Evolutionary conservation across 2,113 vertebrate species (phyloP), one percentile per base, ranked within the genome.

Genomic region (Stigmatopora nigra): DNA sequence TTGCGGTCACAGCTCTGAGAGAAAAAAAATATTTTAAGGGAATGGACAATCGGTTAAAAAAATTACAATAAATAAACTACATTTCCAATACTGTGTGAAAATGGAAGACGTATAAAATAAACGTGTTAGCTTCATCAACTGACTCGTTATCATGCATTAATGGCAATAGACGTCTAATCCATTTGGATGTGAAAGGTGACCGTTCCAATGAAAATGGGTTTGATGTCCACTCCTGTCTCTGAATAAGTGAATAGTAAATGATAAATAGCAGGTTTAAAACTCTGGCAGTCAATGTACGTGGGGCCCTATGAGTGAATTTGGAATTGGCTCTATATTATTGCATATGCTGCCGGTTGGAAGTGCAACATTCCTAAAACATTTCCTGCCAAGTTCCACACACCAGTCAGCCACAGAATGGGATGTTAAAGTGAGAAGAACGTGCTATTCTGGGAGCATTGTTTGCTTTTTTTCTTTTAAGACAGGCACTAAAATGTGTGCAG

Each of bases 351-450:
- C 67, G 59, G 70, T 73, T 77, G 66, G 77, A 87, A 81, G 84
- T 84, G 84, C 75, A 80, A 80, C 78, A 86, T 86, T 84, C 84
- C 85, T 73, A 69, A 75, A 72, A 71, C 65, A 72, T 67, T 67
- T 67, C 68, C 66, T 74, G 75, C 64, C 80, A 85, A 79, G 63
- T 72, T 65, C 51, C 72, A 79, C 70, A 79, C 70, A 58, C 81
- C 65, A 84, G 41, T 64, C 48, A 49, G 67, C 66, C 68, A 62
- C 73, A 84, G 64, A 75, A 68, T 73, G 70, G 72, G 64, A 76
- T 68, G 64, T 75, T 67, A 70, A 79, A 48, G 55, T 75, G 67
- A 47, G 14, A 63, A 73, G 75, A 72, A 49, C 69, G 61, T 20
- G 73, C 68, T 81, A 87, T 84, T 86, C 66, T 60, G 25, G 70